Evolutionary conservation across 1,140 invertebrate genomes (phyloP).

Genomic region (Protaetia brevitarsis): DNA sequence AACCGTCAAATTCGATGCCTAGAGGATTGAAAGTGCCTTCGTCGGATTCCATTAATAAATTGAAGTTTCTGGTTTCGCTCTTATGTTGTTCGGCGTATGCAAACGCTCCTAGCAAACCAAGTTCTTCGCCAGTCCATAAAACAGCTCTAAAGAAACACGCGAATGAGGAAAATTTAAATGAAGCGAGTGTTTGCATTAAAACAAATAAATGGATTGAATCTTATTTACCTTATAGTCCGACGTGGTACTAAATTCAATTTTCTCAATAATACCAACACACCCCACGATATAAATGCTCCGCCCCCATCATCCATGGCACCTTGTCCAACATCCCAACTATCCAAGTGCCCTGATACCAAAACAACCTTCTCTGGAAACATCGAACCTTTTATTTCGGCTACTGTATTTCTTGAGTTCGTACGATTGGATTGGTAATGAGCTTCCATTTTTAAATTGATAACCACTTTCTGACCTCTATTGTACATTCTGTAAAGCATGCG

Average conservation of each 20-base stretch:
- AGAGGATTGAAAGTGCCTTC: slow-evolving; percentile 73
- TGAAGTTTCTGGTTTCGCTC: slow-evolving; percentile 61
- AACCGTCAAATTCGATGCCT: slow-evolving; percentile 61
- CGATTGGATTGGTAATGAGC: slow-evolving; percentile 30
- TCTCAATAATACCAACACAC: slow-evolving; percentile 67
- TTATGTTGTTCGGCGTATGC: slow-evolving; percentile 64
- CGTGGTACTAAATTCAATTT: slow-evolving; percentile 64
- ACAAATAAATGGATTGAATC: not conserved
- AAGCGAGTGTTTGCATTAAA: not conserved
- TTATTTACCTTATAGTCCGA: slow-evolving; percentile 62
- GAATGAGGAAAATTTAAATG: too few relatives aligned
- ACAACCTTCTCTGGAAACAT: slow-evolving; percentile 55
- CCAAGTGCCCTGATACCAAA: slow-evolving; percentile 76
- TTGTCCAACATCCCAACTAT: slow-evolving; percentile 86
- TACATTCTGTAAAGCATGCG: slow-evolving; percentile 67
- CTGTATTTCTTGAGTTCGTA: slow-evolving; percentile 71
- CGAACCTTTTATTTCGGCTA: slow-evolving; percentile 68
- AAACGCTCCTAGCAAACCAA: slow-evolving; percentile 63
- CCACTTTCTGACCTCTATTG: slow-evolving; percentile 48
- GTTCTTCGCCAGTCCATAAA: slow-evolving; percentile 83
- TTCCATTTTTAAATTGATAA: slow-evolving; percentile 50
- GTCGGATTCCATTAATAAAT: slow-evolving; percentile 80
- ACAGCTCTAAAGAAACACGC: slow-evolving; percentile 66
- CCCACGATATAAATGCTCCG: slow-evolving; percentile 79
- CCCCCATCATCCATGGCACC: slow-evolving; percentile 88